Evolutionary conservation across 2,113 vertebrate genomes (phyloP).

Genomic region (Symphodus melops): DNA sequence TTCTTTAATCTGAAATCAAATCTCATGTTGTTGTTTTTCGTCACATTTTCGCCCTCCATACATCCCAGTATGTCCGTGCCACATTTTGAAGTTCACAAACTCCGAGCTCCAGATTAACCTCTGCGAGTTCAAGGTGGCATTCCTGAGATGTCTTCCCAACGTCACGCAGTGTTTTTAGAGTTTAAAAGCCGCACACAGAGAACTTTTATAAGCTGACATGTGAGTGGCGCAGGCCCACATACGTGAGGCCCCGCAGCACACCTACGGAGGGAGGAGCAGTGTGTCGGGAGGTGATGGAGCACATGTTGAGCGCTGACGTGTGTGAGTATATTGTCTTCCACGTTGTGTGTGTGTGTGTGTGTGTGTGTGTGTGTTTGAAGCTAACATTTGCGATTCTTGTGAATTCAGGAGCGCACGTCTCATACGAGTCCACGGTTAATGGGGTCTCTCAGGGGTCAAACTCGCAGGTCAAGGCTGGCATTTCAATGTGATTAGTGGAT

Average conservation of each 20-base stretch:
- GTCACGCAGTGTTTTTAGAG: conserved; percentile 36
- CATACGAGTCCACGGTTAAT: conserved; percentile 3
- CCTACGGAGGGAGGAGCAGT: neutral
- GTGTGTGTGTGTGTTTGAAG: neutral
- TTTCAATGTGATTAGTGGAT: conserved; percentile 55
- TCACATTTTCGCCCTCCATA: too few relatives aligned
- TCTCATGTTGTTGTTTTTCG: too few relatives aligned
- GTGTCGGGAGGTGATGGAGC: neutral
- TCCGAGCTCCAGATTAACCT: conserved; percentile 42
- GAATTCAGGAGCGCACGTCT: neutral
- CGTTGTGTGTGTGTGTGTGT: neutral
- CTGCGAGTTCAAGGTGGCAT: conserved; percentile 26
- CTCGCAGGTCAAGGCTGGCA: conserved; percentile 27
- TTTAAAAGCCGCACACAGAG: conserved; percentile 13
- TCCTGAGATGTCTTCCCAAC: conserved; percentile 52
- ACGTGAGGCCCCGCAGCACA: neutral
- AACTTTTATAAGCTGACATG: conserved; percentile 40
- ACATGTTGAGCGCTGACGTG: neutral
- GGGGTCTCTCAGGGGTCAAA: conserved; percentile 9
- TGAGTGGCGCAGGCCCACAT: conserved; percentile 38
- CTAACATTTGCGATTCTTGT: neutral
- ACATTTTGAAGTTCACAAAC: conserved; percentile 9
- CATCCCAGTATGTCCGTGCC: neutral
- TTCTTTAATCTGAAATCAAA: too few relatives aligned
- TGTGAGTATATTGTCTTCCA: neutral